These are phyloP conservation scores for Clanis bilineata DNA, from an alignment of 2,888 invertebrate species.

Conservation along the genomic window DNA sequence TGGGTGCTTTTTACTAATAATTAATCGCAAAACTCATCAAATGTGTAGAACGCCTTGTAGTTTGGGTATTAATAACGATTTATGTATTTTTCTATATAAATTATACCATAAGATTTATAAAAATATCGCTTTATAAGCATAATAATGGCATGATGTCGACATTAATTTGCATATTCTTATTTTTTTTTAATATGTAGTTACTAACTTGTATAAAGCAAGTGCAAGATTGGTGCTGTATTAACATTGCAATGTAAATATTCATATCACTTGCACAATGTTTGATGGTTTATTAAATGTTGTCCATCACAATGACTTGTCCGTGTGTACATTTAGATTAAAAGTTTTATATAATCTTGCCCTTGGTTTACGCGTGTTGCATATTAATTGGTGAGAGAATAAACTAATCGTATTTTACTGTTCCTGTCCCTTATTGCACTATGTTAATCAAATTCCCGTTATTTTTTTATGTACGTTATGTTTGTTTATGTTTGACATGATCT, in stretches of 20 bases:
- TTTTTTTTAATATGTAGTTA: slow-evolving; percentile 59
- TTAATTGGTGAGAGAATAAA: slow-evolving; percentile 72
- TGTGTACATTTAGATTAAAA: slow-evolving; percentile 8
- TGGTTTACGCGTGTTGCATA: slow-evolving; percentile 60
- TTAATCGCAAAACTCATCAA: slow-evolving; percentile 32
- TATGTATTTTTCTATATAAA: slow-evolving; percentile 33
- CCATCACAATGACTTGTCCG: slow-evolving; percentile 17
- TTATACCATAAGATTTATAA: slow-evolving; percentile 22
- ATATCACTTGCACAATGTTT: not conserved
- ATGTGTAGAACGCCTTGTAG: slow-evolving; percentile 50
- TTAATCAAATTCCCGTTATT: slow-evolving; percentile 49
- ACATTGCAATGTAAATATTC: slow-evolving; percentile 26
- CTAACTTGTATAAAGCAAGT: slow-evolving; percentile 60
- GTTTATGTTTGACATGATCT: slow-evolving; percentile 78
- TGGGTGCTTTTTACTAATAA: slow-evolving; percentile 22
- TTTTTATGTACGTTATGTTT: slow-evolving; percentile 58
- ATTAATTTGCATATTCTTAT: slow-evolving; percentile 56
- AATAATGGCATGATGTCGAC: slow-evolving; percentile 59
- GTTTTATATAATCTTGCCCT: slow-evolving; percentile 53
- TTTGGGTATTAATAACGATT: slow-evolving; percentile 33
- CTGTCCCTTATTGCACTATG: slow-evolving; percentile 76
- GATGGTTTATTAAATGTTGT: not conserved
- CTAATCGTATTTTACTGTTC: slow-evolving; percentile 75
- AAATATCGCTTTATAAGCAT: slow-evolving; percentile 40
- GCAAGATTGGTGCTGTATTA: slow-evolving; percentile 47